Conservation (phyloP, 2,888 invertebrate genomes). For the Phalera bucephala region DNA sequence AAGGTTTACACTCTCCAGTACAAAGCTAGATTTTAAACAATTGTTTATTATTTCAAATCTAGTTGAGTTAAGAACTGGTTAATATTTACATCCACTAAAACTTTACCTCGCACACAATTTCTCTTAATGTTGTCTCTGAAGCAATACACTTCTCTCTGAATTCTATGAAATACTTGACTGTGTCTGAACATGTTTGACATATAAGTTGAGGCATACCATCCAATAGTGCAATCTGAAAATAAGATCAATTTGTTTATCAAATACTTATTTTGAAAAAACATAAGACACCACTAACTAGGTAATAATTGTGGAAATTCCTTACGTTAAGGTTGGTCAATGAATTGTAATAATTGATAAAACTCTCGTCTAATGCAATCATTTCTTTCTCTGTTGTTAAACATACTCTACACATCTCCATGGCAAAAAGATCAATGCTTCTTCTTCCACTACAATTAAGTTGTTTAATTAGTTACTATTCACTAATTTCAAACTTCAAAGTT, state of each 20-base stretch:
- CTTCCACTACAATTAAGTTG: too few species aligned
- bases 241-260: too few species aligned
- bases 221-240: slow-evolving; percentile 41
- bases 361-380: slow-evolving; percentile 42
- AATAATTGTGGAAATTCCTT: too few species aligned
- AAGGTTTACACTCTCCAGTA: too few species aligned
- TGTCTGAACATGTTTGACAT: slow-evolving; percentile 45
- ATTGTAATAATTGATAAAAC: slow-evolving; percentile 48
- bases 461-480: too few species aligned
- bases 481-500: too few species aligned
- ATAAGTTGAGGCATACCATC: slow-evolving; percentile 51
- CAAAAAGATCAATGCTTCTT: too few species aligned
- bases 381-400: slow-evolving; percentile 45
- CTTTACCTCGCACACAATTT: slow-evolving; percentile 14
- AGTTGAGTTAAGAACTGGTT: too few species aligned
- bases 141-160: slow-evolving; percentile 50
- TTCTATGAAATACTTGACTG: slow-evolving; percentile 41
- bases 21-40: too few species aligned
- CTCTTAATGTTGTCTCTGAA: slow-evolving; percentile 39
- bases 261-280: background rate
- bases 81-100: background rate
- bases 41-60: too few species aligned
- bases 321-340: slow-evolving; percentile 59
- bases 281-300: too few species aligned
- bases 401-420: slow-evolving; percentile 57